Evolutionary conservation across 2,888 invertebrate species (phyloP), one percentile per base, ranked within the genome.

Genomic region (Phyto melanocephala): DNA sequence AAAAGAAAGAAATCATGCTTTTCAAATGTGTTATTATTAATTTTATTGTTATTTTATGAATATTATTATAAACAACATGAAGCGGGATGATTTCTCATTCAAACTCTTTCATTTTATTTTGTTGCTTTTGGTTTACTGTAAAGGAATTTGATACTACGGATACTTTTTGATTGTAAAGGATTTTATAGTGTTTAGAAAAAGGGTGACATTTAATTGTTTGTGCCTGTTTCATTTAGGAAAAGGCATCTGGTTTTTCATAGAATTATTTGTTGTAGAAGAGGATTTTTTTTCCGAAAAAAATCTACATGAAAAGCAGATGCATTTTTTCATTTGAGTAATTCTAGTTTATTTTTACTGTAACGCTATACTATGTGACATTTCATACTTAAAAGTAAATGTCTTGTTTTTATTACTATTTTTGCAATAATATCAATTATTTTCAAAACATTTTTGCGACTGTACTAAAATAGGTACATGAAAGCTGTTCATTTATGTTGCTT

Each of bases 81-180:
- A 62, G n/a, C 28, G 33, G 56, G 54, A 28, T 54, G 17, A 37
- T 56, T 54, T 50, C 20, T 28, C 40, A 37, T 67, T 35, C n/a
- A 22, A 70, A 47, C 35, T 42, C 17, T 74, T 42, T 60, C n/a
- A n/a, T n/a, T n/a, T n/a, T n/a, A n/a, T n/a, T n/a, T n/a, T n/a
- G n/a, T n/a, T n/a, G n/a, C n/a, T n/a, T 37, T 42, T 28, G 20
- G 2, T 6, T 28, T 6, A 28, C 6, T 47, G 35, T 17, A 45
- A 40, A 11, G 72, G 77, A 81, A 81, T 77, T 81, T 77, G 72
- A 81, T 81, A 81, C 56, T 33, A 4, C 15, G 60, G 54, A n/a
- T 42, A 20, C 11, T 58, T 11, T 0, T 70, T 17, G 6, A 35
- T 0, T 65, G 40, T 71, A 40, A 77, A 72, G 72, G 65, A 81